Conservation (phyloP, 2,797 vertebrate species). For the Synaphobranchus kaupii region DNA sequence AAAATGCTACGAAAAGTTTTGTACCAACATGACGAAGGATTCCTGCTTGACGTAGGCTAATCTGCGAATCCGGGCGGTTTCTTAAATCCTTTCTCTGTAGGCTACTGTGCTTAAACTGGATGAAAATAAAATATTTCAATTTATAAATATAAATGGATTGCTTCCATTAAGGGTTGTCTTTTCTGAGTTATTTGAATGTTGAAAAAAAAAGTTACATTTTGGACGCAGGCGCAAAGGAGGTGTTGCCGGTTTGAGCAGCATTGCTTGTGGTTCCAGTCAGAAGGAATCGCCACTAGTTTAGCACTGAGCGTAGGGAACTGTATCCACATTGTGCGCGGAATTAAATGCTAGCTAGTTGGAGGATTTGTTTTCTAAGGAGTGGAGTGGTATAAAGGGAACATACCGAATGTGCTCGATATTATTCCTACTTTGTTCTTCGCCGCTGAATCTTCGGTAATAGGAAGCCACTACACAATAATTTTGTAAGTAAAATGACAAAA, state of each 20-base stretch:
- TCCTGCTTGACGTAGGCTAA: constrained; percentile 29
- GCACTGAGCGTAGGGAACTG: not conserved
- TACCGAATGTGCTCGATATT: constrained; percentile 20
- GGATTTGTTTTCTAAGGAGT: constrained; percentile 18
- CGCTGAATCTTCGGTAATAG: constrained; percentile 2
- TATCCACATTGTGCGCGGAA: not conserved
- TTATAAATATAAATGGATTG: not conserved
- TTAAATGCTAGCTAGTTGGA: constrained; percentile 9
- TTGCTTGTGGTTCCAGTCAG: not conserved
- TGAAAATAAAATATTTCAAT: not conserved
- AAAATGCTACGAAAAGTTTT: constrained; percentile 21
- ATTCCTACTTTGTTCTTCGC: not conserved
- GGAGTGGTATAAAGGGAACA: not conserved
- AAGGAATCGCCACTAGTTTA: not conserved
- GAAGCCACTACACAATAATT: not conserved
- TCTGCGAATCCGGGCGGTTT: not conserved
- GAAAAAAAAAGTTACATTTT: not conserved
- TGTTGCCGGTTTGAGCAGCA: not conserved
- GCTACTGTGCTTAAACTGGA: not conserved
- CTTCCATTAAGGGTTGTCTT: not conserved
- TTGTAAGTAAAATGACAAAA: constrained; percentile 30
- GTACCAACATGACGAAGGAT: constrained; percentile 8
- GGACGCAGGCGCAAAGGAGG: constrained; percentile 19
- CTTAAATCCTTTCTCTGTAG: not conserved
- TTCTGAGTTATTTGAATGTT: not conserved